Evolutionary conservation across 2,797 vertebrate genomes (phyloP).

Genomic region (Poecilia wingei): DNA sequence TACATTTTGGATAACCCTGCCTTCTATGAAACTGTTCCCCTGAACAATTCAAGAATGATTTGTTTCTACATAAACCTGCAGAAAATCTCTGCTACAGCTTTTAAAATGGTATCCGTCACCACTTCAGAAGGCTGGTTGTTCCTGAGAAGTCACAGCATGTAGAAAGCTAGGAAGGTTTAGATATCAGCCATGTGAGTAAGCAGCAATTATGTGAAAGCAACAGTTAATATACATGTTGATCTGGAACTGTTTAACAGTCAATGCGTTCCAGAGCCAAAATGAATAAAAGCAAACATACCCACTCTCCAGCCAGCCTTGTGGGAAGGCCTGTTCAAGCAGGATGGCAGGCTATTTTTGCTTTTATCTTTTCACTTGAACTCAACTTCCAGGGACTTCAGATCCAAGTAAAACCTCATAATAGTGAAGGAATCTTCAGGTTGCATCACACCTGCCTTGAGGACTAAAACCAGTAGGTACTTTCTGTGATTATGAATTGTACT

Average conservation of each 20-base stretch:
- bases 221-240: neutral
- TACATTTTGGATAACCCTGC: neutral
- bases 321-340: constrained; percentile 1
- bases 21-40: neutral
- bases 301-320: neutral
- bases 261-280: neutral
- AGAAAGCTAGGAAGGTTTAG: neutral
- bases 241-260: neutral
- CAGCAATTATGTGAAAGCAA: neutral
- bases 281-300: neutral
- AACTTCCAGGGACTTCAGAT: constrained; percentile 2
- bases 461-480: neutral
- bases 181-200: neutral
- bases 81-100: neutral
- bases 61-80: neutral
- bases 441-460: too few relatives aligned
- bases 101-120: neutral
- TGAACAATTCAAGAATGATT: neutral
- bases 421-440: neutral
- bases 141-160: neutral
- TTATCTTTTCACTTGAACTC: neutral
- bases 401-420: neutral
- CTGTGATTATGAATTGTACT: neutral
- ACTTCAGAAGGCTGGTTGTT: neutral
- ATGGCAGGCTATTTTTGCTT: neutral